Conservation (phyloP, 2,113 vertebrate genomes). For the Candoia aspera region DNA sequence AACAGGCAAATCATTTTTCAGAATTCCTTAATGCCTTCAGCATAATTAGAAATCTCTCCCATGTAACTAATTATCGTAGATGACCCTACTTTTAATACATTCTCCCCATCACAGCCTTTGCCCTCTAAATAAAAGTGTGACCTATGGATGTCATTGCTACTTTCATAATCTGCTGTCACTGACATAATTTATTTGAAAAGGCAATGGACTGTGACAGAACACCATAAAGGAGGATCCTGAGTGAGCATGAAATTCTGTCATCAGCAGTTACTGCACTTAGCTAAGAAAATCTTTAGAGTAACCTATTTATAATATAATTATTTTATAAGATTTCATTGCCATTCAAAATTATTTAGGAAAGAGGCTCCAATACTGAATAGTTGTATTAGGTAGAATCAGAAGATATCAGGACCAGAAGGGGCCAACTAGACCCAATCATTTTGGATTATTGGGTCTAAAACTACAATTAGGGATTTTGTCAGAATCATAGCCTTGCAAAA, state of each 20-base stretch:
- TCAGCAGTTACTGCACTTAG: slow-evolving; percentile 35
- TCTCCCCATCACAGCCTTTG: slow-evolving; percentile 36
- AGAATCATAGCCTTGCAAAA: slow-evolving; percentile 13
- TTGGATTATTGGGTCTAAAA: background rate
- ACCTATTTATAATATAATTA: slow-evolving; percentile 31
- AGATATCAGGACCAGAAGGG: background rate
- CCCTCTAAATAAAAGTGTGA: slow-evolving; percentile 47
- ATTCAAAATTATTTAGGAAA: background rate
- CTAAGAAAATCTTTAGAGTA: slow-evolving; percentile 23
- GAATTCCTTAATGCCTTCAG: slow-evolving; percentile 18
- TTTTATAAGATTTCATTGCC: slow-evolving; percentile 20
- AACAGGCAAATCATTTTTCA: background rate
- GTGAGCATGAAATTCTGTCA: slow-evolving; percentile 44
- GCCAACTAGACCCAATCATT: background rate
- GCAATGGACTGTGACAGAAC: background rate
- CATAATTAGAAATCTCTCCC: slow-evolving; percentile 45
- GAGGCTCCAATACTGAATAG: slow-evolving; percentile 9
- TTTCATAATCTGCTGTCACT: slow-evolving; percentile 32
- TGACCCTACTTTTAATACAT: slow-evolving; percentile 47
- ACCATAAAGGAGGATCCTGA: slow-evolving; percentile 38
- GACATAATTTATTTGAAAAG: slow-evolving; percentile 26
- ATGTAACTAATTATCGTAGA: slow-evolving; percentile 34
- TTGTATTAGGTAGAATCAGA: background rate
- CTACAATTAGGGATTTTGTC: background rate
- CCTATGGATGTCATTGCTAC: slow-evolving; percentile 20